Conservation (phyloP, 2,888 invertebrate genomes). For the Euproctis similis region DNA sequence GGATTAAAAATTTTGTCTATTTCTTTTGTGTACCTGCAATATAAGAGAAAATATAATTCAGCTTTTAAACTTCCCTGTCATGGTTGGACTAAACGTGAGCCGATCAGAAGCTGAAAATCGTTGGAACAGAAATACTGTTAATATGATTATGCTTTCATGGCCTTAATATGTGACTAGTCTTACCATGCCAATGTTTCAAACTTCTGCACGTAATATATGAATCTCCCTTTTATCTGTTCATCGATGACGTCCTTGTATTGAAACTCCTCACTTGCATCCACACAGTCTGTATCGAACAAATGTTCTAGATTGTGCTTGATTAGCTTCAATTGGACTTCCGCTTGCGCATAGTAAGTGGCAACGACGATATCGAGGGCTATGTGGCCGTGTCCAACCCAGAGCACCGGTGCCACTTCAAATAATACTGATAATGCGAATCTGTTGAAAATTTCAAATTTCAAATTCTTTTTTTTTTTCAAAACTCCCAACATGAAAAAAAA, state of each 20-base stretch:
- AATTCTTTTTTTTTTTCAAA: too few species aligned
- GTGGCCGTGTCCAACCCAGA: conserved; percentile 33
- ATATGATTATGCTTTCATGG: too few species aligned
- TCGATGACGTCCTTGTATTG: conserved; percentile 24
- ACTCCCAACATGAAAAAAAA: too few species aligned
- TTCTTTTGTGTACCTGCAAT: conserved; percentile 37
- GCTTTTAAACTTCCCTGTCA: too few species aligned
- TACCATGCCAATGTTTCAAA: conserved; percentile 36
- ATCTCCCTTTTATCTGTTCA: conserved; percentile 16
- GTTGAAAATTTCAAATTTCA: conserved; percentile 10
- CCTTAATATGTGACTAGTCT: conserved; percentile 3
- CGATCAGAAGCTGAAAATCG: too few species aligned
- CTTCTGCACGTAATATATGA: conserved; percentile 28
- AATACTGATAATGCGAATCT: conserved; percentile 26
- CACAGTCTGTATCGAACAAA: conserved; percentile 17
- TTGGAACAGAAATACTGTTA: too few species aligned
- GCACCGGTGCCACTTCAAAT: conserved; percentile 18
- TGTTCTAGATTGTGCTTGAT: conserved; percentile 32
- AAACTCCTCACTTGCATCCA: not conserved
- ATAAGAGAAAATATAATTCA: too few species aligned
- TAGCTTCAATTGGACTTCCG: conserved; percentile 35
- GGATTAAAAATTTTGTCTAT: conserved; percentile 27
- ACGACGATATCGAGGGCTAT: conserved; percentile 28
- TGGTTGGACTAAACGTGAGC: too few species aligned
- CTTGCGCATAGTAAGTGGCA: conserved; percentile 33